These are phyloP conservation scores for Nothobranchius kuhntae DNA, from an alignment of 2,113 vertebrate species.

Conservation along the genomic window DNA sequence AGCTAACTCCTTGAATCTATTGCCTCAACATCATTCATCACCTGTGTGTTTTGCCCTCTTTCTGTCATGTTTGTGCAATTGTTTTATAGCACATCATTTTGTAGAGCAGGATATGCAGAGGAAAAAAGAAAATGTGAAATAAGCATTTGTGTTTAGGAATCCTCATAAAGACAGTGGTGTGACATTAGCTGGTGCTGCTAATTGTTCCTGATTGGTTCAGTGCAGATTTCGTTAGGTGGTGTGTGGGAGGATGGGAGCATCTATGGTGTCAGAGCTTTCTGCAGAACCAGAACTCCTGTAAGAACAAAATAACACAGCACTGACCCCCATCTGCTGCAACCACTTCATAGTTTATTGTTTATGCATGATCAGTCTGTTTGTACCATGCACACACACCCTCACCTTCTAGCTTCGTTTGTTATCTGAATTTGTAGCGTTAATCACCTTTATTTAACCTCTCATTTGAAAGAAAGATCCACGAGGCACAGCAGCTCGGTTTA, in stretches of 20 bases:
- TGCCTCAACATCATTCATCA: no score
- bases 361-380: constrained; percentile 1
- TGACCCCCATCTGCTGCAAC: constrained; percentile 11
- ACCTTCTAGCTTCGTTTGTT: background rate
- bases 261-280: background rate
- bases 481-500: background rate
- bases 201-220: background rate
- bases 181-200: background rate
- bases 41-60: no score
- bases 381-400: background rate
- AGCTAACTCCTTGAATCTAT: no score
- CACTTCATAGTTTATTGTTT: background rate
- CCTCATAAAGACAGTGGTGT: background rate
- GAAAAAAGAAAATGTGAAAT: background rate
- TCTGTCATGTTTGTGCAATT: no score
- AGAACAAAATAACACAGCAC: constrained; percentile 22
- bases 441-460: constrained; percentile 32
- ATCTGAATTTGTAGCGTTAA: background rate
- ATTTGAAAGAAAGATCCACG: constrained; percentile 2
- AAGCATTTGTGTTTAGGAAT: background rate
- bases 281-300: background rate
- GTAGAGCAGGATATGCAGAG: no score
- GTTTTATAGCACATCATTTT: no score
- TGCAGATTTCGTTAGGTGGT: constrained; percentile 1
- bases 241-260: background rate